These are phyloP conservation scores for Eulemur coronatus DNA, from an alignment of 2,797 vertebrate genomes.

Conservation along the genomic window DNA sequence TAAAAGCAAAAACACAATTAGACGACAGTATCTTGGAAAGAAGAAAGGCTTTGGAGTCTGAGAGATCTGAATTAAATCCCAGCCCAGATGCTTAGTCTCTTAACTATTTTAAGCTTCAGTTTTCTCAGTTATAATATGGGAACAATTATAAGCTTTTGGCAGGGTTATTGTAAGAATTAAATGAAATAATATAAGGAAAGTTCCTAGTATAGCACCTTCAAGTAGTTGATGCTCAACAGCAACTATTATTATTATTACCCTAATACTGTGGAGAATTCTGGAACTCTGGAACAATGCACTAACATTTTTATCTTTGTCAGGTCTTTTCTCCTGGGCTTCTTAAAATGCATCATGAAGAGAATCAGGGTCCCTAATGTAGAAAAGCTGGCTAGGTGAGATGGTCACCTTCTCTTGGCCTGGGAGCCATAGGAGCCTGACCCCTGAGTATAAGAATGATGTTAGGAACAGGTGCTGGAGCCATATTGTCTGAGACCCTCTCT, in stretches of 20 bases:
- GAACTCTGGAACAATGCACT: not conserved
- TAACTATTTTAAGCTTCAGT: slow-evolving; percentile 60
- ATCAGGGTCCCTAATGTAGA: not conserved
- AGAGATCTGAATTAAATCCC: slow-evolving; percentile 39
- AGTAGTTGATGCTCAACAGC: not conserved
- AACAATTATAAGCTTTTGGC: not conserved
- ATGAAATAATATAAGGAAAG: not conserved
- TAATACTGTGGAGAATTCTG: not conserved
- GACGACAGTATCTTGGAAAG: slow-evolving; percentile 8
- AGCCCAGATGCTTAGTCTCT: slow-evolving; percentile 77
- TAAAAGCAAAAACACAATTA: not conserved
- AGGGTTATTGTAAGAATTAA: slow-evolving; percentile 12
- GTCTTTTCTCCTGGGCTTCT: not conserved
- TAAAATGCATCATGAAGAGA: slow-evolving; percentile 7
- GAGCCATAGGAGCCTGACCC: not conserved
- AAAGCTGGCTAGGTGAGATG: not conserved
- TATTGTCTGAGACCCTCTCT: not conserved
- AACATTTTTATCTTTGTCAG: not conserved
- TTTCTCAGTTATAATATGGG: slow-evolving; percentile 37
- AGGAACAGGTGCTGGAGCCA: not conserved
- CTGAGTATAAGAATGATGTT: not conserved
- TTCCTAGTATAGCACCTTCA: not conserved
- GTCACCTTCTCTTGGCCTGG: not conserved
- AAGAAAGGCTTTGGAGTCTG: not conserved
- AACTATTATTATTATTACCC: not conserved